Percentiles rank a stretch among this genome's conserved stretches.
Conservation (phyloP, 2,797 vertebrate species). For the Melanotaenia trifasciata region DNA sequence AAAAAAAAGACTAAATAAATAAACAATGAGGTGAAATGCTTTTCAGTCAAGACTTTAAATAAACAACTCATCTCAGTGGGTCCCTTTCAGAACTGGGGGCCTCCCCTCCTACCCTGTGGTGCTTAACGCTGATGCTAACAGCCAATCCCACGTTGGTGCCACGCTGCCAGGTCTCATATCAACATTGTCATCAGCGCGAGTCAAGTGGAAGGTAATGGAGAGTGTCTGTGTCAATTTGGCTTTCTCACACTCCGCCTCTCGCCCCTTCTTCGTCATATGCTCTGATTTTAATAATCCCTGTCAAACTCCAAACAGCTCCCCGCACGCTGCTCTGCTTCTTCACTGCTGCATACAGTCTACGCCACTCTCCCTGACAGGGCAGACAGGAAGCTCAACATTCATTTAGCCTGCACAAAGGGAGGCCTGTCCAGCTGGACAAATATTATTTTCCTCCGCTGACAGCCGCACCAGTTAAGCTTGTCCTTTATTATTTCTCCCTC, state of each 20-base stretch:
- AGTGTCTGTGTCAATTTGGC: constrained; percentile 98
- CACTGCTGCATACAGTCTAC: constrained; percentile 78
- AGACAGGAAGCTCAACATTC: constrained; percentile 99
- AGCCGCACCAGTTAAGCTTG: constrained; percentile 91
- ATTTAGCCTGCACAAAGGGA: constrained; percentile 95
- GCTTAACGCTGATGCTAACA: constrained; percentile 87
- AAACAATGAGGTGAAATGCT: constrained; percentile 73
- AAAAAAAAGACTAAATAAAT: constrained; percentile 65
- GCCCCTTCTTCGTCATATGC: constrained; percentile 87
- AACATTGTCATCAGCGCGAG: constrained; percentile 91
- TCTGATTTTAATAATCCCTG: constrained; percentile 99
- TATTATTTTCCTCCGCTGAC: constrained; percentile 97
- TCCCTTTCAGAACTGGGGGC: constrained; percentile 50
- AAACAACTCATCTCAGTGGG: constrained; percentile 79
- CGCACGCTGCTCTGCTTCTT: constrained; percentile 67
- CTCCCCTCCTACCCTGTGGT: constrained; percentile 66
- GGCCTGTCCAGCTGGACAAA: constrained; percentile 98
- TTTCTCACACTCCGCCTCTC: constrained; percentile 89
- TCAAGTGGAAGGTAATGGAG: constrained; percentile 96
- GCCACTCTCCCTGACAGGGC: constrained; percentile 92
- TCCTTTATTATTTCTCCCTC: constrained; percentile 90
- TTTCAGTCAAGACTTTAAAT: constrained; percentile 78
- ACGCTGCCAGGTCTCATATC: constrained; percentile 83
- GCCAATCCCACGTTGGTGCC: constrained; percentile 78
- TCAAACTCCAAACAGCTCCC: constrained; percentile 95